Evolutionary conservation across 2,113 vertebrate species (phyloP).

Genomic region (Heterochromis multidens): DNA sequence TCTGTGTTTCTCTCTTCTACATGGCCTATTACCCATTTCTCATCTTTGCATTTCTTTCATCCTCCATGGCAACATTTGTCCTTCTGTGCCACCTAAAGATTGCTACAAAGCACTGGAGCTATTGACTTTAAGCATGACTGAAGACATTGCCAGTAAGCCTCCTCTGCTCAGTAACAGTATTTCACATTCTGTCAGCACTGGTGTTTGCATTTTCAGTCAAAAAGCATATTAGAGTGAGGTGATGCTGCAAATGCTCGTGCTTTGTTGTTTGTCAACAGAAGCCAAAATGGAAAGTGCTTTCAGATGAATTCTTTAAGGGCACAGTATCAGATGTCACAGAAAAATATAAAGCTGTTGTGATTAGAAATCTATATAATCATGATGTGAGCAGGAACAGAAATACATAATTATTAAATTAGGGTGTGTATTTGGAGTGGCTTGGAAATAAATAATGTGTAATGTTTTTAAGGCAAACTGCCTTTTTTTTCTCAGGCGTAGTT

Average conservation of each 20-base stretch:
- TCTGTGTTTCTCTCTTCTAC: not conserved
- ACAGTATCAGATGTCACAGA: not conserved
- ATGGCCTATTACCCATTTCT: not conserved
- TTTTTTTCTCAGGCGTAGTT: conserved; percentile 24
- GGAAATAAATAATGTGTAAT: conserved; percentile 9
- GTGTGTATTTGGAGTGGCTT: not conserved
- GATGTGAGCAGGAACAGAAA: not conserved
- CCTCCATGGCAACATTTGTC: conserved; percentile 24
- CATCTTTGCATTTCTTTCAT: conserved; percentile 30
- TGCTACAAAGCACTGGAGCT: conserved; percentile 30
- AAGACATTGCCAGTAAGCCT: conserved; percentile 34
- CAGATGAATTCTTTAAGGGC: not conserved
- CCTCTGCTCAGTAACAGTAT: conserved; percentile 37
- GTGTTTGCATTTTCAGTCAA: conserved; percentile 49
- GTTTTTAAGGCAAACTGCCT: conserved; percentile 18
- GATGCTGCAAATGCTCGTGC: conserved; percentile 48
- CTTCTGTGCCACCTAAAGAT: conserved; percentile 7
- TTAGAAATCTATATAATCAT: not conserved
- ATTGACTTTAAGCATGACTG: conserved; percentile 38
- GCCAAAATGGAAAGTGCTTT: conserved; percentile 27
- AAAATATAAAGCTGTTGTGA: not conserved
- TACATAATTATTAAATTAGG: conserved; percentile 3
- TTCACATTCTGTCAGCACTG: conserved; percentile 45
- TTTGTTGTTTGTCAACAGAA: conserved; percentile 44
- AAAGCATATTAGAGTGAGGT: conserved; percentile 46